Percentiles rank a stretch among this genome's conserved stretches.
Evolutionary conservation across 2,888 invertebrate species (phyloP).

Genomic region (Rhagonycha fulva): DNA sequence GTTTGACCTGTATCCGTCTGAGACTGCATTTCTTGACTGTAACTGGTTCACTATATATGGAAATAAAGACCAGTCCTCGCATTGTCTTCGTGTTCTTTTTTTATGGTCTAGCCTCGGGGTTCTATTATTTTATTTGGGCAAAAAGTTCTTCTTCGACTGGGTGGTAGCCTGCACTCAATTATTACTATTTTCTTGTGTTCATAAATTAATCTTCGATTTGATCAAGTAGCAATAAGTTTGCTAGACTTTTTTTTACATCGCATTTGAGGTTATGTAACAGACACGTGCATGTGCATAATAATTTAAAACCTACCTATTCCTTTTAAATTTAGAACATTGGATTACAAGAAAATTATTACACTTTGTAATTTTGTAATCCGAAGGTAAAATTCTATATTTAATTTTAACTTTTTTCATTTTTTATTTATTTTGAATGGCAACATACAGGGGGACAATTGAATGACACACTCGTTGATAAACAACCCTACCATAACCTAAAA

Average conservation of each 20-base stretch:
- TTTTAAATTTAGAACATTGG: neutral
- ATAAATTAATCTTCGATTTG: too few relatives aligned
- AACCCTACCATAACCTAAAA: too few relatives aligned
- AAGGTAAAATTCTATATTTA: neutral
- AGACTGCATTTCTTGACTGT: slow-evolving; percentile 17
- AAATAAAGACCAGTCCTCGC: slow-evolving; percentile 11
- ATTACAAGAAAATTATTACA: neutral
- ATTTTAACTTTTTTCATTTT: neutral
- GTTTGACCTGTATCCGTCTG: slow-evolving; percentile 21
- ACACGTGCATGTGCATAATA: neutral
- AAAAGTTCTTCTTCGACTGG: neutral
- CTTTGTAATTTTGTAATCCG: neutral
- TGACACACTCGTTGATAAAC: too few relatives aligned
- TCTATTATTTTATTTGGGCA: neutral
- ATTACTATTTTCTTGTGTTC: neutral
- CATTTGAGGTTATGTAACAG: neutral
- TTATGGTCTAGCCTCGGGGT: neutral
- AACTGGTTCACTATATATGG: slow-evolving; percentile 18
- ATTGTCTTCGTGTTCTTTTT: slow-evolving; percentile 2
- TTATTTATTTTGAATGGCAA: too few relatives aligned
- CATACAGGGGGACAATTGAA: too few relatives aligned
- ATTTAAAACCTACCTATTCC: neutral
- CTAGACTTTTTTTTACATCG: neutral
- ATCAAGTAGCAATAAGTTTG: too few relatives aligned
- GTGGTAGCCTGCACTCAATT: neutral